A percentile compares a stretch with the other conserved stretches of the same genome.
phyloP scores from a whole-genome alignment of 53 echinoderm and acorn worm genomes.

The Mesocentrotus franciscanus region DNA sequence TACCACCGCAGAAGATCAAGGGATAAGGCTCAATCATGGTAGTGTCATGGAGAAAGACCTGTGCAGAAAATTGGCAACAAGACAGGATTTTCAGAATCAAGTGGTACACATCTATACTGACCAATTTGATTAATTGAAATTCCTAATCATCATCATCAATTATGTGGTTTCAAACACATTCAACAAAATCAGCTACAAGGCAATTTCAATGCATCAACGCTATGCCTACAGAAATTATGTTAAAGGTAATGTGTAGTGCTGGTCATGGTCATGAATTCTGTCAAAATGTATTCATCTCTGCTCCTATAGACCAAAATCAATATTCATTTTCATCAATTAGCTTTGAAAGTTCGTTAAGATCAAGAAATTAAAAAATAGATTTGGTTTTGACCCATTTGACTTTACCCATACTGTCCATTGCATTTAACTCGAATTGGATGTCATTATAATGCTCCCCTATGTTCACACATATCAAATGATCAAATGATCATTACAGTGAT shows the following conservation, averaged over 20 bases:
- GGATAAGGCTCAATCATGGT: conserved; percentile 94
- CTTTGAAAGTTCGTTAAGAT: neutral
- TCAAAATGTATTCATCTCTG: neutral
- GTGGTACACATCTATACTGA: neutral
- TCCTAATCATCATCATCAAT: neutral
- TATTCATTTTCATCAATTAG: neutral
- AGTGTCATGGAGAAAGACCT: conserved; percentile 94
- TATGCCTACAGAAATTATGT: neutral
- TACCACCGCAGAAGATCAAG: conserved; percentile 94
- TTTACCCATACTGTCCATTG: neutral
- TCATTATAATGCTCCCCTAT: neutral
- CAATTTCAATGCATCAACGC: neutral
- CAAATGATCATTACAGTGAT: too few species aligned
- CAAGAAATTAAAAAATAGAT: too few species aligned
- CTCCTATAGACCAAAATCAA: neutral
- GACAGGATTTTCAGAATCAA: neutral
- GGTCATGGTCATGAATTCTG: neutral
- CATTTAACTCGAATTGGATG: neutral
- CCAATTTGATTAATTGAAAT: neutral
- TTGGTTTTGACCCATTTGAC: neutral
- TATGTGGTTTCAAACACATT: neutral
- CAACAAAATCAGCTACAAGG: neutral
- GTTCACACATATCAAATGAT: neutral
- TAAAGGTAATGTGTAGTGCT: neutral
- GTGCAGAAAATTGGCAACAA: neutral